Evolutionary conservation across 2,888 invertebrate species (phyloP).

Genomic region (Netelia melanura): DNA sequence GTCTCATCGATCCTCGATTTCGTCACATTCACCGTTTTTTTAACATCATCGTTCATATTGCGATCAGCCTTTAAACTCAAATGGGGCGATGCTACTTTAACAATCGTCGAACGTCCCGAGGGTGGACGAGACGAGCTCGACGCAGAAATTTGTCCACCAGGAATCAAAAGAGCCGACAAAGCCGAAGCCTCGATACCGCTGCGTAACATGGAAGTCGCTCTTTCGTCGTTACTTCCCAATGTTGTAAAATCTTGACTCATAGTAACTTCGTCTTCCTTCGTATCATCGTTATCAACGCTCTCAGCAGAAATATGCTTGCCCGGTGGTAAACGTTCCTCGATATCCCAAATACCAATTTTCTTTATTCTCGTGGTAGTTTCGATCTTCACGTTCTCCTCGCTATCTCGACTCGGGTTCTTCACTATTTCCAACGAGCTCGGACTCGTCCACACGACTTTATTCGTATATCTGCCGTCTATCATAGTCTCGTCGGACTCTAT

Average conservation of each 20-base stretch:
- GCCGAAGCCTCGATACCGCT: conserved; percentile 85
- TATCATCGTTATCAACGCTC: conserved; percentile 43
- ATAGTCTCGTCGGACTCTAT: conserved; percentile 67
- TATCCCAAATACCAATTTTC: conserved; percentile 59
- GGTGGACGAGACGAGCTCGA: conserved; percentile 83
- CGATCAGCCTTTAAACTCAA: conserved; percentile 68
- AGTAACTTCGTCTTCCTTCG: background rate
- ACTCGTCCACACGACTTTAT: conserved; percentile 78
- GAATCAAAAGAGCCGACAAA: conserved; percentile 88
- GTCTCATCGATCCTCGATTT: background rate
- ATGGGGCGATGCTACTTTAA: conserved; percentile 86
- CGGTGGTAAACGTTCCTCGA: conserved; percentile 55
- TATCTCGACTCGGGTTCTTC: conserved; percentile 7
- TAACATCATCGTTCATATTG: conserved; percentile 65
- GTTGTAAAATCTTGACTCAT: conserved; percentile 10
- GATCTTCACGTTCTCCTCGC: conserved; percentile 70
- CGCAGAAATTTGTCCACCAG: conserved; percentile 86
- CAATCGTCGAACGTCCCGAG: conserved; percentile 87
- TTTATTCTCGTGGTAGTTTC: conserved; percentile 71
- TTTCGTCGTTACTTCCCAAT: conserved; percentile 57
- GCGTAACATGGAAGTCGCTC: conserved; percentile 56
- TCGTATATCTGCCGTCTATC: conserved; percentile 69
- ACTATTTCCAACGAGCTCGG: conserved; percentile 54
- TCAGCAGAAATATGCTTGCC: conserved; percentile 48
- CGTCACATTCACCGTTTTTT: conserved; percentile 49